These are phyloP conservation scores for Leucophora obtusa DNA, from an alignment of 2,888 invertebrate species.

Conservation along the genomic window DNA sequence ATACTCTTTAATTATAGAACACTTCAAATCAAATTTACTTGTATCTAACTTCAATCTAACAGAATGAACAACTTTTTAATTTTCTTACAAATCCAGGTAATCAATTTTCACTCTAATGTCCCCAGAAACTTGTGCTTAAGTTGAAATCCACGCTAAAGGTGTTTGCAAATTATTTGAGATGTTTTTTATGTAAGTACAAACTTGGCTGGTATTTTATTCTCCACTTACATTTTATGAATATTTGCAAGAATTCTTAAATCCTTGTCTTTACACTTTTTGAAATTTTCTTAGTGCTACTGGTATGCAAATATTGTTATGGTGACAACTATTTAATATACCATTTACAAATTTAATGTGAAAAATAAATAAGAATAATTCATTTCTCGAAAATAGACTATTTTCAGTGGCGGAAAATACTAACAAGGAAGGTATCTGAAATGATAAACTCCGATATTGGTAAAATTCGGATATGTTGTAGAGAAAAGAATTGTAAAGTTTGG, in stretches of 20 bases:
- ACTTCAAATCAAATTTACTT: too few relatives aligned
- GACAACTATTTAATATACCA: constrained; percentile 5
- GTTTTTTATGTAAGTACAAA: neutral
- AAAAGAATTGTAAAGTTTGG: too few relatives aligned
- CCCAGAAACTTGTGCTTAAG: too few relatives aligned
- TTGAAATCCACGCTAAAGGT: neutral
- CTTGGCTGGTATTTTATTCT: neutral
- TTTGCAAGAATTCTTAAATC: constrained; percentile 34
- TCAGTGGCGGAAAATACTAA: too few relatives aligned
- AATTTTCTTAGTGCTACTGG: constrained; percentile 30
- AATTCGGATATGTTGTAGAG: too few relatives aligned
- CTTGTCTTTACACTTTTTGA: constrained; percentile 41
- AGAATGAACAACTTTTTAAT: too few relatives aligned
- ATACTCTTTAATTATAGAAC: too few relatives aligned
- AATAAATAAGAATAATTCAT: too few relatives aligned
- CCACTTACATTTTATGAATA: neutral
- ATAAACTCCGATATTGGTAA: too few relatives aligned
- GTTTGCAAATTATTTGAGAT: neutral
- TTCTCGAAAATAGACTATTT: too few relatives aligned
- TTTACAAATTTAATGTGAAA: neutral
- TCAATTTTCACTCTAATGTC: neutral
- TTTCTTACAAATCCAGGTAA: neutral
- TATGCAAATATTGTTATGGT: constrained; percentile 4
- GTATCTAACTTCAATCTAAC: too few relatives aligned
- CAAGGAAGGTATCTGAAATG: too few relatives aligned